Evolutionary conservation across 2,113 vertebrate species (phyloP), one percentile per base, ranked within the genome.

Genomic region (Strix uralensis): DNA sequence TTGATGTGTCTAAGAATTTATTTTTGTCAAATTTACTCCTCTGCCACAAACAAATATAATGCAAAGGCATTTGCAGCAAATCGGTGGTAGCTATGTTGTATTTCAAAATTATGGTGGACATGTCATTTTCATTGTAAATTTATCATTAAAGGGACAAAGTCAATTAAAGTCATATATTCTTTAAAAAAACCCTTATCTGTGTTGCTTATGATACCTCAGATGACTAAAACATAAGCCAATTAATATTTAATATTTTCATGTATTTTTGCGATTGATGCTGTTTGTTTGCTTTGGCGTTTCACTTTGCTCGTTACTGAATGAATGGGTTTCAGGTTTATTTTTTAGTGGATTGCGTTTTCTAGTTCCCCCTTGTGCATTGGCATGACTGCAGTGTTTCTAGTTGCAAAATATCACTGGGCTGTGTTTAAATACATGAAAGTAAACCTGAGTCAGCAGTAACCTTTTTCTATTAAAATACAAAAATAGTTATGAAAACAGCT

Each of bases 81-180:
- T 69, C 0, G 2, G 54, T 82, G 82, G 66, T 73, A 90, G 80
- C 81, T 67, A n/a, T 70, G 73, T 72, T 95, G 95, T 95, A 82
- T 92, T 95, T 96, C 54, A 86, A 55, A 95, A 77, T 91, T 88
- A 88, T 46, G 78, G 90, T 95, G 81, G 87, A 86, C 63, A 10
- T 94, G 78, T 93, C 23, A 91, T 97, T 97, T 90, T 96, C 92
- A 97, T 81, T 97, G 93, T 96, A 96, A 95, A 95, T 96, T 95
- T 97, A 80, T 81, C 95, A 97, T 97, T 95, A 90, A 97, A 95
- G 47, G 89, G 83, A 88, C 42, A 95, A 92, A 96, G n/a, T 78
- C 55, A 94, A 95, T 97, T 97, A 95, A 97, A 97, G 58, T 93
- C 29, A 91, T 96, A 96, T 97, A 94, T 94, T 95, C 82, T 96